Evolutionary conservation across 2,888 invertebrate species (phyloP), one percentile per base, ranked within the genome.

Genomic region (Metopia argyrocephala): DNA sequence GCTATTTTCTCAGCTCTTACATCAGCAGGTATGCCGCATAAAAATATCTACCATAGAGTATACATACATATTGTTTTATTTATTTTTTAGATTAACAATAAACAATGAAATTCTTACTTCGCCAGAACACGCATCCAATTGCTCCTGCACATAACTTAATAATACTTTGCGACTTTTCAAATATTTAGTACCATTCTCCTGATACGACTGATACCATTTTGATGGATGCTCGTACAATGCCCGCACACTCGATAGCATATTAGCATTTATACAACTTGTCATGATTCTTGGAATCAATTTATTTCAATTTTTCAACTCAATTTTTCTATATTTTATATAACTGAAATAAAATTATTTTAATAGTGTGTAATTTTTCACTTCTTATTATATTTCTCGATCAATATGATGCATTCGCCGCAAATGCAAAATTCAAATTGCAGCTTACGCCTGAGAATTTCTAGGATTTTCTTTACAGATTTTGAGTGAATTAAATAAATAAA

Each of bases 161-260:
- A 86, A 5, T 0, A 18, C 0, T 4, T 62, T 70, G 0, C 79
- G 71, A 1, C 70, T 85, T 15, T 76, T 84, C 3, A 89, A 64
- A 71, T 85, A 87, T 31, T 87, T 83, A 0, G 89, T 89, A 0
- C 89, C 89, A 79, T 87, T 87, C 5, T 84, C 65, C 65, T 88
- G 89, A 54, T 78, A 85, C 12, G 85, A 83, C 50, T 83, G 83
- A 28, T 84, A 85, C 23, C 76, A 76, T 50, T 80, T 80, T 2
- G 85, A 84, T 59, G 85, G 85, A 71, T 83, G 80, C 20, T 84
- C 85, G 65, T 84, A 85, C 3, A 82, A 76, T 59, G 84, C 70
- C 21, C 82, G 82, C 6, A 70, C 70, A 78, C 83, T 83, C 4
- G 74, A 50, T 3, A 23, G 61, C 50, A 70, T 62, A 62, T 59